Evolutionary conservation across 2,888 invertebrate species (phyloP).

Genomic region (Spilosoma lubricipeda): DNA sequence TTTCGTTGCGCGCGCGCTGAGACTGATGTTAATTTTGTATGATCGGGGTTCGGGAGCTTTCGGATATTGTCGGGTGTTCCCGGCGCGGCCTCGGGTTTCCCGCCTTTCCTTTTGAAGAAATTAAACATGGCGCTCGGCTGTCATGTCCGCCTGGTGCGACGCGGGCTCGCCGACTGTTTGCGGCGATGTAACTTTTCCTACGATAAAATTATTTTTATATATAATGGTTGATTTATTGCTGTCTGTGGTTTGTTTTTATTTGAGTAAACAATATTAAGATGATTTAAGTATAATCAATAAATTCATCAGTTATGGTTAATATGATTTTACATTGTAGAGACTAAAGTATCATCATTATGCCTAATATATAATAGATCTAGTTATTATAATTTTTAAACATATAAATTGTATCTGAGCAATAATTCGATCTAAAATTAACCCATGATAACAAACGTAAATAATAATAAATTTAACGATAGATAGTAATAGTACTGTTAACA

Average conservation of each 20-base stretch:
- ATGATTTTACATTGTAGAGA: background rate
- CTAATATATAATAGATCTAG: no score
- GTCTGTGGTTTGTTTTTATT: constrained; percentile 25
- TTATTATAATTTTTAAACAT: no score
- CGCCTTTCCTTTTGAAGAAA: constrained; percentile 82
- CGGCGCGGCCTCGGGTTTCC: constrained; percentile 73
- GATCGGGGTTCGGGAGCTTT: constrained; percentile 60
- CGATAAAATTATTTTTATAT: constrained; percentile 23
- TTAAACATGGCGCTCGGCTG: constrained; percentile 75
- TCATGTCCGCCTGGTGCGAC: constrained; percentile 68
- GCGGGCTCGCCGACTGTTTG: constrained; percentile 62
- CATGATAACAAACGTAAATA: no score
- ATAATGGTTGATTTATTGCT: constrained; percentile 25
- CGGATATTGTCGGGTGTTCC: constrained; percentile 61
- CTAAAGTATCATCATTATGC: background rate
- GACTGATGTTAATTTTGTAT: constrained; percentile 64
- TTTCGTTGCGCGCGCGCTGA: constrained; percentile 66
- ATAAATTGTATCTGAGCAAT: no score
- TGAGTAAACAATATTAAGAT: constrained; percentile 11
- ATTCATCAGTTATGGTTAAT: background rate
- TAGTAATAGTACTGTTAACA: background rate
- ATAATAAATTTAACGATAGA: no score
- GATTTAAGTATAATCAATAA: constrained; percentile 3
- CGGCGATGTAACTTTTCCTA: constrained; percentile 24
- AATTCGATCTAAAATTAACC: no score